Base-by-base conservation (phyloP, 2,888 invertebrate species). In the Drosophila picticornis region DNA sequence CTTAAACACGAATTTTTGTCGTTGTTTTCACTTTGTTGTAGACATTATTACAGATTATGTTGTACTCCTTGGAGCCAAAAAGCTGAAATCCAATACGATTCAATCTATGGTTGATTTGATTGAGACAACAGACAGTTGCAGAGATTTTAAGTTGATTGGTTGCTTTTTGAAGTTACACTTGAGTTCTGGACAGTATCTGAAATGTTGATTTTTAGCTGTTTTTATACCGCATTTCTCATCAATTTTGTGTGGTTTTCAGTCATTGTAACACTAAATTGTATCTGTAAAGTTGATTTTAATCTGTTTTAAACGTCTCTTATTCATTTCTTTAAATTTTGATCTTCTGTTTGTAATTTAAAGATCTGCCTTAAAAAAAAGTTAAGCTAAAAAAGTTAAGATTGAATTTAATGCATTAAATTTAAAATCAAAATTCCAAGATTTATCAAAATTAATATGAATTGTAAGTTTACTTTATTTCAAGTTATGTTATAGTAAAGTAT, bases 11-110 rank as follows among this genome's bases (percentile, higher is more conserved):
- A 19, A 58, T 22, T 62, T 67, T 58, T 67, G 53, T 32, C 43
- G 36, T 36, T 70, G 50, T 73, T 77, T 74, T 71, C 53, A 68
- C 50, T 52, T 72, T 75, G 66, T 68, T 75, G 64, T 64, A 36
- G 51, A 25, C 64, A 62, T 68, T 72, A 68, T 72, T 53, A 50
- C 55, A 68, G 64, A 67, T 68, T 67, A 71, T 64, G 71, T 57
- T 67, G 71, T 58, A 51, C n/a, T 62, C 46, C 70, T 48, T n/a
- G 38, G 10, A 65, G 70, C 25, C 34, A 52, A 64, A 68, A n/a
- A n/a, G n/a, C 34, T 51, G 38, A 50, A 61, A 61, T 32, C 31
- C 50, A 74, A 78, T 68, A n/a, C 56, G 31, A 61, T 46, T 51
- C 31, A 38, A 61, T 43, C 38, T 27, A 29, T 27, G 22, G 19